phyloP scores from a whole-genome alignment of 2,113 vertebrate genomes.

The Typhlomys cinereus region DNA sequence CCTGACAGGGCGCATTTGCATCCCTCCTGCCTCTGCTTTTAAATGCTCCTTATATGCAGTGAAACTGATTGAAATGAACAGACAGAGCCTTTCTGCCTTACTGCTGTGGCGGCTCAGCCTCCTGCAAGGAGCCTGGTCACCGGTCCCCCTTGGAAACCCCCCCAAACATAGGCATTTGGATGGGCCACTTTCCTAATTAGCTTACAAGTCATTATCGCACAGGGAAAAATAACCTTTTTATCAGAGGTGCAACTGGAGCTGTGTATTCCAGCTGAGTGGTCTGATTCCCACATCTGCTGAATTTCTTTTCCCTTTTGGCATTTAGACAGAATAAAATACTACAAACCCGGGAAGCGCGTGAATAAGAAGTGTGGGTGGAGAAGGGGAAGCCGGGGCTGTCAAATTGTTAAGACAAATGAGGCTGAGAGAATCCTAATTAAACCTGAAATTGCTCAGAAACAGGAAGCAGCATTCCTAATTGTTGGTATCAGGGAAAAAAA shows the following conservation, averaged over 20 bases:
- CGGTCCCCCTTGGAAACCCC: slow-evolving; percentile 36
- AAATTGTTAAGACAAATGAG: slow-evolving; percentile 76
- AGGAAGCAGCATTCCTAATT: slow-evolving; percentile 72
- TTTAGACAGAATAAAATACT: background rate
- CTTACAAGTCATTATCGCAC: slow-evolving; percentile 66
- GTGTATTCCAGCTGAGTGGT: background rate
- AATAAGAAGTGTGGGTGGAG: slow-evolving; percentile 64
- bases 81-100: slow-evolving; percentile 58
- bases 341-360: background rate
- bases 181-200: slow-evolving; percentile 63
- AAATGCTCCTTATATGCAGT: slow-evolving; percentile 81
- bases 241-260: background rate
- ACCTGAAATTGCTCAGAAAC: slow-evolving; percentile 78
- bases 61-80: slow-evolving; percentile 81
- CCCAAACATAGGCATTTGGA: slow-evolving; percentile 43
- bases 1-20: slow-evolving; percentile 73
- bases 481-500: slow-evolving; percentile 61
- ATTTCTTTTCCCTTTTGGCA: background rate
- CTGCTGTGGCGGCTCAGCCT: slow-evolving; percentile 79
- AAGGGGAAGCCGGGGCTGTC: slow-evolving; percentile 71
- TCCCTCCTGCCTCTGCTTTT: slow-evolving; percentile 82
- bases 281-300: background rate
- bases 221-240: slow-evolving; percentile 56
- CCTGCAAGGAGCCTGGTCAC: slow-evolving; percentile 51
- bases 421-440: slow-evolving; percentile 77